These are phyloP conservation scores for Paedocypris micromegethes DNA, from an alignment of 2,797 vertebrate species.

Conservation along the genomic window DNA sequence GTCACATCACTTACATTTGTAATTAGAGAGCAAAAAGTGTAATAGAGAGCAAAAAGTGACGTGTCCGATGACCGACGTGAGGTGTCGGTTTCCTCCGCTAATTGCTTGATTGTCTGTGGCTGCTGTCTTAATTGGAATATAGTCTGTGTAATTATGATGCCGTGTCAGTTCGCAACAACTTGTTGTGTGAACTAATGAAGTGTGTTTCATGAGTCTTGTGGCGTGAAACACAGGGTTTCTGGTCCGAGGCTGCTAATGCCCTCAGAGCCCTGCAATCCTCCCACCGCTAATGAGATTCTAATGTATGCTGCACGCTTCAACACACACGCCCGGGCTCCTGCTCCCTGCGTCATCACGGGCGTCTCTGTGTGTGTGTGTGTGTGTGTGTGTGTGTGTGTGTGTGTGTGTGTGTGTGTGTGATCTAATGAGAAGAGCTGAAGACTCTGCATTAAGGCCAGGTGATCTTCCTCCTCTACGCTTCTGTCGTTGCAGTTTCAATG, in stretches of 20 bases:
- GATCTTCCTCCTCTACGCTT: slow-evolving; percentile 6
- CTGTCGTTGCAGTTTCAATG: too few relatives aligned
- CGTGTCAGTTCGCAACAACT: slow-evolving; percentile 24
- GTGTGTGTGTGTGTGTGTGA: slow-evolving; percentile 39
- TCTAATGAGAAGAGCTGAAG: slow-evolving; percentile 22
- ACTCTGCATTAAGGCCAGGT: slow-evolving; percentile 28
- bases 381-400: slow-evolving; percentile 35
- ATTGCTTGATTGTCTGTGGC: slow-evolving; percentile 41
- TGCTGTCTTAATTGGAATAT: slow-evolving; percentile 33
- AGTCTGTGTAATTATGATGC: slow-evolving; percentile 37
- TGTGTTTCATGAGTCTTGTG: slow-evolving; percentile 30
- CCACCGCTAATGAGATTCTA: slow-evolving; percentile 66
- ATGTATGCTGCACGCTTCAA: slow-evolving; percentile 66
- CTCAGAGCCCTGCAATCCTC: slow-evolving; percentile 44
- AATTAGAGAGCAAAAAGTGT: not conserved
- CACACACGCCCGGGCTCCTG: slow-evolving; percentile 52
- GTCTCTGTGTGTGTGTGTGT: slow-evolving; percentile 29
- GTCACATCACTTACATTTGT: too few relatives aligned
- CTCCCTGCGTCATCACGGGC: slow-evolving; percentile 28
- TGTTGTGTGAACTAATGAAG: slow-evolving; percentile 37
- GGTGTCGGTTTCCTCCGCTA: slow-evolving; percentile 25
- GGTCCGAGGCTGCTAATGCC: slow-evolving; percentile 26
- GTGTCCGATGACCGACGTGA: slow-evolving; percentile 9
- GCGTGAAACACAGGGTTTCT: slow-evolving; percentile 23
- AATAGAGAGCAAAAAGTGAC: slow-evolving; percentile 1